Base-by-base conservation (phyloP, 2,113 vertebrate genomes). In the Irena cyanogastra region DNA sequence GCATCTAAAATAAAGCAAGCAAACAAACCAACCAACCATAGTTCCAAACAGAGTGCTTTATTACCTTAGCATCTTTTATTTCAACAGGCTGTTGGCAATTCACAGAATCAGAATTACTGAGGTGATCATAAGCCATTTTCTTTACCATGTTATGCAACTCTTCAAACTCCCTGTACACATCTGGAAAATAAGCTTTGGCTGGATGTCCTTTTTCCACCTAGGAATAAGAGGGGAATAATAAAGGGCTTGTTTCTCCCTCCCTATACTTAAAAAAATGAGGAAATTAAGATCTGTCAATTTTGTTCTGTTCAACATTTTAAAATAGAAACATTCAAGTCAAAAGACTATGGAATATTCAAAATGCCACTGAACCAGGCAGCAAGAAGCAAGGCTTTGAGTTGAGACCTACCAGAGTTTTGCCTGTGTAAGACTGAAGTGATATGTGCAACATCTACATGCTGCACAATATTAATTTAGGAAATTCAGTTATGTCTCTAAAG, bases 161-260 rank as follows among this genome's bases (percentile, higher is more conserved):
- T 97, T 99, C 99, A 85, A 99, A 99, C 92, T 99, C 99, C 35
- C 96, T 98, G 70, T 99, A 99, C 14, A 99, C 98, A 53, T 99
- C 98, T 47, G 99, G 98, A 94, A 99, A 99, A 49, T 96, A 96
- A 49, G 98, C 97, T 87, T 97, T 98, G 49, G 96, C 92, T 4
- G 96, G 95, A 54, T 97, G 96, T 7, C 97, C 97, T 17, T 98
- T 98, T 92, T 98, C 98, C 83, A 99, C 99, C 99, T 99, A 92
- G 7, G 82, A 78, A 83, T 53, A 87, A 95, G 35, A 42, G 8
- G 4, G 59, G 8, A 77, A 72, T 74, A n/a, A 79, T 60, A 63
- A 42, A 50, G 26, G 52, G 11, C 75, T 83, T 65, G 50, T 72
- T 91, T 93, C 33, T 52, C 54, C 49, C 49, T 47, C 17, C 11